phyloP scores from a whole-genome alignment of 2,113 vertebrate genomes.

The Eira barbara region DNA sequence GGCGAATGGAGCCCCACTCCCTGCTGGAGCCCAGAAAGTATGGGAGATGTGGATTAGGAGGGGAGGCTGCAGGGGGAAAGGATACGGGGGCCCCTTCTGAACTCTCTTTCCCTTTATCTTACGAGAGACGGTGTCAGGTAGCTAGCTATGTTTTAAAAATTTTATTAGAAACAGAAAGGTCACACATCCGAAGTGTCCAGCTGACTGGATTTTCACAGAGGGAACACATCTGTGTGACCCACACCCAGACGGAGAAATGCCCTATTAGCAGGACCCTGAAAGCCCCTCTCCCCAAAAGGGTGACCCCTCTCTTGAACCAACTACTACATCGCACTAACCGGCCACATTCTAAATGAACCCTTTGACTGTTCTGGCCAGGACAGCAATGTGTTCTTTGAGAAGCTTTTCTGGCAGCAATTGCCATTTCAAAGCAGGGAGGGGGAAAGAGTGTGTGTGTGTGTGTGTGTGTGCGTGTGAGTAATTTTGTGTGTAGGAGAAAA shows the following conservation, averaged over 20 bases:
- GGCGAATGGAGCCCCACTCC: neutral
- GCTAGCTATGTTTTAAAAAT: neutral
- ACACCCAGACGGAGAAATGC: neutral
- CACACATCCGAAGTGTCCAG: neutral
- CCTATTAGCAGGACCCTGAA: neutral
- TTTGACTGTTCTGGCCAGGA: neutral
- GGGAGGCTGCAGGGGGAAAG: fast-evolving
- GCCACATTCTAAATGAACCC: neutral
- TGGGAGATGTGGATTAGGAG: neutral
- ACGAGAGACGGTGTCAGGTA: neutral
- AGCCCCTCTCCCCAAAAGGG: neutral
- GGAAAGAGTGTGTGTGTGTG: neutral
- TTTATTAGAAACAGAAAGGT: constrained; percentile 5
- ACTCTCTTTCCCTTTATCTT: neutral
- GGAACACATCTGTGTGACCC: neutral
- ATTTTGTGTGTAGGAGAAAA: constrained; percentile 72
- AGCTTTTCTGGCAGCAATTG: constrained; percentile 32
- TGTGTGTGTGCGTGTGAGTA: constrained; percentile 39
- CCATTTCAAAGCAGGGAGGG: constrained; percentile 21
- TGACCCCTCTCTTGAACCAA: neutral
- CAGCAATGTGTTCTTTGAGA: neutral
- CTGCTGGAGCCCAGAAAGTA: neutral
- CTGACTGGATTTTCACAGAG: neutral
- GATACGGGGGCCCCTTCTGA: fast-evolving
- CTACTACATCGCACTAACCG: neutral